A percentile compares a stretch with the other conserved stretches of the same genome.
These are phyloP conservation scores for Artemia franciscana DNA, from an alignment of 1,140 invertebrate species.

Conservation along the genomic window DNA sequence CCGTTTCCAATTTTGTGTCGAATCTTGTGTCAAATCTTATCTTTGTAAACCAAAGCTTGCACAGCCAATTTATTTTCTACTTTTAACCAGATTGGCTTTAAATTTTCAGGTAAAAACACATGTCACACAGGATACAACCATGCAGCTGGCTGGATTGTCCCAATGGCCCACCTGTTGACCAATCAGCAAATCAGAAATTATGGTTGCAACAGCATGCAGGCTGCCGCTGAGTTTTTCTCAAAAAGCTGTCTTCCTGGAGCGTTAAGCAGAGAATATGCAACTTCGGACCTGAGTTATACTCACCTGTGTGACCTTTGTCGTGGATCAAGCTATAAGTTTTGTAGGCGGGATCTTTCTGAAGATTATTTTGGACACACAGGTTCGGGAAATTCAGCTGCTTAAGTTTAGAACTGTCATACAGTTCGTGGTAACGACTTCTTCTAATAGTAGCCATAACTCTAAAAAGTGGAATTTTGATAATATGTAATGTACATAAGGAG, in stretches of 20 bases:
- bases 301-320: slow-evolving; percentile 83
- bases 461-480: no score
- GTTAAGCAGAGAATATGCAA: slow-evolving; percentile 52
- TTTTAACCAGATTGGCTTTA: slow-evolving; percentile 10
- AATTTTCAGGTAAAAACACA: slow-evolving; percentile 39
- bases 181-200: slow-evolving; percentile 80
- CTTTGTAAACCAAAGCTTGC: background rate
- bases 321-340: slow-evolving; percentile 54
- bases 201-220: slow-evolving; percentile 64
- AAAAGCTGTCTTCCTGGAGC: slow-evolving; percentile 76
- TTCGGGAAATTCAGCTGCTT: no score
- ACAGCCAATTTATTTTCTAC: slow-evolving; percentile 1
- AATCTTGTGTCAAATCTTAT: no score
- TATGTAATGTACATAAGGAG: no score
- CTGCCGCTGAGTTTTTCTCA: slow-evolving; percentile 75
- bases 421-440: no score
- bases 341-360: slow-evolving; percentile 57
- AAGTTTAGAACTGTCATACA: no score
- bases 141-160: slow-evolving; percentile 86
- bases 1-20: no score
- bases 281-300: slow-evolving; percentile 36
- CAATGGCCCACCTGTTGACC: slow-evolving; percentile 70
- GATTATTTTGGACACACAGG: slow-evolving; percentile 67
- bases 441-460: no score
- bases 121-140: slow-evolving; percentile 78